These are phyloP conservation scores for Napeogenes sylphis DNA, from an alignment of 2,888 invertebrate genomes.

Conservation along the genomic window DNA sequence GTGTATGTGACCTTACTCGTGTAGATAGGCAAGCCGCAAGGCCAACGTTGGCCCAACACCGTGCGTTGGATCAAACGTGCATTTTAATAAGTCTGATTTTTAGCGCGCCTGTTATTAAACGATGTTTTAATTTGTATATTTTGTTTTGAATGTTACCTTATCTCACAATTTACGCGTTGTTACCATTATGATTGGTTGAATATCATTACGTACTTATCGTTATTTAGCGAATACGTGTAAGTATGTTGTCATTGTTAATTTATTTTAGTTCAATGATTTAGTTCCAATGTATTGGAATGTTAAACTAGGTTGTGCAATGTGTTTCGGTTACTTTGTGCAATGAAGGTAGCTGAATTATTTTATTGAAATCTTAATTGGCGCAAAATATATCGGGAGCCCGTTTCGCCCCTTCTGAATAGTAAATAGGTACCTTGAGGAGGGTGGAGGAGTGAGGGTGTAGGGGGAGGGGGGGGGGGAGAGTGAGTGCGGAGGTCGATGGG, in stretches of 20 bases:
- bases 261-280: conserved; percentile 37
- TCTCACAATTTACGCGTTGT: conserved; percentile 58
- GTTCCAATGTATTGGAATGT: conserved; percentile 29
- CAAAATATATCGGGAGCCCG: conserved; percentile 70
- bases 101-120: conserved; percentile 52
- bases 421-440: conserved; percentile 59
- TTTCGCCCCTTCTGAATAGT: conserved; percentile 72
- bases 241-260: conserved; percentile 36
- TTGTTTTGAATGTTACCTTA: conserved; percentile 50
- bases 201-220: conserved; percentile 37
- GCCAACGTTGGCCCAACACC: conserved; percentile 49
- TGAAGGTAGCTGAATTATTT: conserved; percentile 53
- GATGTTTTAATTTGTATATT: conserved; percentile 51
- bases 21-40: conserved; percentile 32
- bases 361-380: conserved; percentile 73
- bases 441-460: conserved; percentile 31
- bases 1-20: conserved; percentile 36
- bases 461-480: conserved; percentile 29
- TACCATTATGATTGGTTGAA: conserved; percentile 59
- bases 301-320: conserved; percentile 44
- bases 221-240: conserved; percentile 39
- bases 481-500: conserved; percentile 35
- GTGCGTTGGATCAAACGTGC: conserved; percentile 53
- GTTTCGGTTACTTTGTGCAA: conserved; percentile 53
- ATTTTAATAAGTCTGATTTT: conserved; percentile 65